Percentiles rank a stretch among this genome's conserved stretches.
Evolutionary conservation across 1,140 invertebrate species (phyloP).

Genomic region (Ostrea denselamellosa): DNA sequence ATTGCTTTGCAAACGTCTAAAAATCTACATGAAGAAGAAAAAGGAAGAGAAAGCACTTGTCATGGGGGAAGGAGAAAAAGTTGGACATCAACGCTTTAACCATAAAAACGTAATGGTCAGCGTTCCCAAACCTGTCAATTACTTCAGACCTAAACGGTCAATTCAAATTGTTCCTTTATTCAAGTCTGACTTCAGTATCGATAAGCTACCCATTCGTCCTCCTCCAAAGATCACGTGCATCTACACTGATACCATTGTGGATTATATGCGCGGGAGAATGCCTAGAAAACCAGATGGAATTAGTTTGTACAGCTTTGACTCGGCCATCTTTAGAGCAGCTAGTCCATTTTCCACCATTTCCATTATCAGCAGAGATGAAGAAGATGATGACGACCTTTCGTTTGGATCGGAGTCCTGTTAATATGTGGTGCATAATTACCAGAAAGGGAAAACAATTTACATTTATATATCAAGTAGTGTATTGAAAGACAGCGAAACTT

Average conservation of each 20-base stretch:
- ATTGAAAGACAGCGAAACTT: too few species aligned
- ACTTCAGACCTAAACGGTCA: slow-evolving; percentile 46
- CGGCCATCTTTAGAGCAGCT: slow-evolving; percentile 32
- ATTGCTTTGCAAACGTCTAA: background rate
- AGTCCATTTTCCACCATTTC: slow-evolving; percentile 13
- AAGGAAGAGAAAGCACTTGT: background rate
- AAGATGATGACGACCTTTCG: background rate
- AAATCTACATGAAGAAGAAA: background rate
- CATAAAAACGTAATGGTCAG: background rate
- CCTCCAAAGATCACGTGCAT: slow-evolving; percentile 48
- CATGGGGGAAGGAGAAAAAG: slow-evolving; percentile 34
- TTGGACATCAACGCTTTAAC: background rate
- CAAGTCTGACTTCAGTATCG: slow-evolving; percentile 28
- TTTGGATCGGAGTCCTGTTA: slow-evolving; percentile 6
- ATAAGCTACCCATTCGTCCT: slow-evolving; percentile 29
- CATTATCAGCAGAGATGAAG: background rate
- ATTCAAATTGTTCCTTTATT: slow-evolving; percentile 41
- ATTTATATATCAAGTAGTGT: too few species aligned
- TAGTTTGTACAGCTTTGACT: slow-evolving; percentile 54
- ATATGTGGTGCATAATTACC: too few species aligned
- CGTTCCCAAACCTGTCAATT: background rate
- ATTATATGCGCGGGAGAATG: slow-evolving; percentile 50
- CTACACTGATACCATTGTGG: slow-evolving; percentile 49
- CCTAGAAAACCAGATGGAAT: slow-evolving; percentile 46
- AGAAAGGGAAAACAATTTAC: too few species aligned